These are phyloP conservation scores for Dromococcyx pavoninus DNA, from an alignment of 2,797 vertebrate genomes.

Conservation along the genomic window DNA sequence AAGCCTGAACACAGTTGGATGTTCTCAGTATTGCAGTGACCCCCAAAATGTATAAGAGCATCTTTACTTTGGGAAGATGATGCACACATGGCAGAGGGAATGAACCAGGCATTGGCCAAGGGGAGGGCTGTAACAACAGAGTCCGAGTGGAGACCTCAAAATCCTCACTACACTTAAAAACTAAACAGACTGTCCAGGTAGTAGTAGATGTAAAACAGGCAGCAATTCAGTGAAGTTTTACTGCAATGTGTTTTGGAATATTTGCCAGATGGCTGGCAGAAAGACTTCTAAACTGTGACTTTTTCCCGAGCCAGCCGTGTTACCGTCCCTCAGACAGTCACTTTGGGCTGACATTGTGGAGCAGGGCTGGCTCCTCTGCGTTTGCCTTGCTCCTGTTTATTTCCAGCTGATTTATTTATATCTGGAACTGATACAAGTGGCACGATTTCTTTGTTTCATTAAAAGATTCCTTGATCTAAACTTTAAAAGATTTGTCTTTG, in stretches of 20 bases:
- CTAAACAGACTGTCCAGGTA: not conserved
- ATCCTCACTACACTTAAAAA: not conserved
- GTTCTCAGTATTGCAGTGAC: not conserved
- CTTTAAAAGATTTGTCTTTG: conserved; percentile 54
- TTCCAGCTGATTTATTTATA: conserved; percentile 67
- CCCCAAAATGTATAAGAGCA: not conserved
- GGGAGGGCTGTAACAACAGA: not conserved
- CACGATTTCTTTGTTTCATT: conserved; percentile 56
- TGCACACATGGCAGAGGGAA: not conserved
- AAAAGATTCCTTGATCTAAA: conserved; percentile 62
- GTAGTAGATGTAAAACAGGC: conserved; percentile 11
- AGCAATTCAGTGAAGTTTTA: not conserved
- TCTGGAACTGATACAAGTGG: conserved; percentile 38
- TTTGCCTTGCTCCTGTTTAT: conserved; percentile 54
- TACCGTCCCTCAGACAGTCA: conserved; percentile 49
- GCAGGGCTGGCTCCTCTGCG: not conserved
- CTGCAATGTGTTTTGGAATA: conserved; percentile 5
- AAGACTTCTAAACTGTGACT: conserved; percentile 24
- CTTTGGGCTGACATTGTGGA: conserved; percentile 56
- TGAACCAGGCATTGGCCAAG: not conserved
- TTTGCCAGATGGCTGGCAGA: conserved; percentile 47
- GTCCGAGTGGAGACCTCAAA: not conserved
- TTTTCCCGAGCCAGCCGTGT: conserved; percentile 17
- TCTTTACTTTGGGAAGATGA: not conserved
- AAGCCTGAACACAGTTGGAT: not conserved